Percentiles rank a stretch among this genome's conserved stretches.
Conservation (phyloP, 2,797 vertebrate species). For the Betta splendens region DNA sequence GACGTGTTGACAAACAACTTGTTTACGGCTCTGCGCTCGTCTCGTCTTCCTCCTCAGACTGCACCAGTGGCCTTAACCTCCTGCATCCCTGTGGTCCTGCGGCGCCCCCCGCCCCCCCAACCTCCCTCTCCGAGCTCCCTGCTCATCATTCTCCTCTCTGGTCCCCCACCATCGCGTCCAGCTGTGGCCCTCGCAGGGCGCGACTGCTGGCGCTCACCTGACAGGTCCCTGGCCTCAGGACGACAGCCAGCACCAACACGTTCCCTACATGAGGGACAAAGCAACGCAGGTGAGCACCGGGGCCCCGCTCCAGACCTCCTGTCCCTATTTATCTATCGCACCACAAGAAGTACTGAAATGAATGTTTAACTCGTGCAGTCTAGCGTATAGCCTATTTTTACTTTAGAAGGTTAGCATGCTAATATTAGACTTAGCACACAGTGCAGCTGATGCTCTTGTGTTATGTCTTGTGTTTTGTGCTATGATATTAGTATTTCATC, state of each 20-base stretch:
- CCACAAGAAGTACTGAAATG: too few species aligned
- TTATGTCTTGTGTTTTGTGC: too few species aligned
- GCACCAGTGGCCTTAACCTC: constrained; percentile 56
- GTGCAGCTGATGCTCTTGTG: too few species aligned
- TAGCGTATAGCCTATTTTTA: too few species aligned
- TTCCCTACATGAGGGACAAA: constrained; percentile 97
- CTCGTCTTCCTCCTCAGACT: constrained; percentile 39
- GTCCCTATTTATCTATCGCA: too few species aligned
- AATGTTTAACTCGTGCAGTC: too few species aligned
- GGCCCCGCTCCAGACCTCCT: too few species aligned
- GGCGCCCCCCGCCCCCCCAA: constrained; percentile 37
- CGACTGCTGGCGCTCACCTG: constrained; percentile 88
- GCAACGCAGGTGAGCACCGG: constrained; percentile 89
- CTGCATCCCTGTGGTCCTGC: constrained; percentile 39
- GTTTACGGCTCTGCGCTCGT: constrained; percentile 47
- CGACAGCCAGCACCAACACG: constrained; percentile 85
- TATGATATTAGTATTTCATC: too few species aligned
- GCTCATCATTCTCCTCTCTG: constrained; percentile 69
- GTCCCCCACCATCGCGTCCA: constrained; percentile 82
- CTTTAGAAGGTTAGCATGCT: too few species aligned
- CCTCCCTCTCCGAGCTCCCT: constrained; percentile 70
- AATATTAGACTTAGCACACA: too few species aligned
- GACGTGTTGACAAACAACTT: constrained; percentile 43
- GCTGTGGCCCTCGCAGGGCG: constrained; percentile 89
- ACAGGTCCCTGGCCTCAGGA: constrained; percentile 96